Evolutionary conservation across 2,888 invertebrate species (phyloP).

Genomic region (Tachina grossa): DNA sequence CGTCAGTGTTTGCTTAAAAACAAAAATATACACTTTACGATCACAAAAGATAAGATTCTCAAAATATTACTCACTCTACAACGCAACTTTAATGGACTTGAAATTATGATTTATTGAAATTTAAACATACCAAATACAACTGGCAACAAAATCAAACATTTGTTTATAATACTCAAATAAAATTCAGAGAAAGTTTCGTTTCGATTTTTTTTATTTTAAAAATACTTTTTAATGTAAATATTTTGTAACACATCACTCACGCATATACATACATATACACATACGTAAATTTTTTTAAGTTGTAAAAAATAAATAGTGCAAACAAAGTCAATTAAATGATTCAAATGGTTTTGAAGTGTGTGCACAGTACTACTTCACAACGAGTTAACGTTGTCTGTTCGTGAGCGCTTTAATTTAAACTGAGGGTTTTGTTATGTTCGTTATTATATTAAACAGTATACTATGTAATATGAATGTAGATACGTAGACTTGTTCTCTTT

Average conservation of each 20-base stretch:
- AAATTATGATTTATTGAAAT: slow-evolving; percentile 23
- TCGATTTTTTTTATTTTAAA: slow-evolving; percentile 2
- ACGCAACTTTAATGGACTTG: slow-evolving; percentile 23
- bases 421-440: slow-evolving; percentile 47
- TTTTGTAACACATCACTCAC: slow-evolving; percentile 47
- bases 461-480: neutral
- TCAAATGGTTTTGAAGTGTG: slow-evolving; percentile 31
- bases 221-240: slow-evolving; percentile 43
- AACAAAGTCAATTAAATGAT: slow-evolving; percentile 19
- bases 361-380: slow-evolving; percentile 1
- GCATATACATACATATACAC: neutral
- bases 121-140: neutral
- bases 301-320: slow-evolving; percentile 3
- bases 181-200: slow-evolving; percentile 25
- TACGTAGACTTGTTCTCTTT: slow-evolving; percentile 20
- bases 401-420: slow-evolving; percentile 50
- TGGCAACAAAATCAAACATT: slow-evolving; percentile 13
- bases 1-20: slow-evolving; percentile 31
- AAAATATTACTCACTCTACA: slow-evolving; percentile 51
- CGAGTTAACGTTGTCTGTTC: slow-evolving; percentile 28
- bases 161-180: slow-evolving; percentile 30
- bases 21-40: neutral
- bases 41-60: slow-evolving; percentile 51
- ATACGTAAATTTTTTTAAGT: neutral
- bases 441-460: slow-evolving; percentile 16